Conservation (phyloP, 2,113 vertebrate species). For the Tautogolabrus adspersus region DNA sequence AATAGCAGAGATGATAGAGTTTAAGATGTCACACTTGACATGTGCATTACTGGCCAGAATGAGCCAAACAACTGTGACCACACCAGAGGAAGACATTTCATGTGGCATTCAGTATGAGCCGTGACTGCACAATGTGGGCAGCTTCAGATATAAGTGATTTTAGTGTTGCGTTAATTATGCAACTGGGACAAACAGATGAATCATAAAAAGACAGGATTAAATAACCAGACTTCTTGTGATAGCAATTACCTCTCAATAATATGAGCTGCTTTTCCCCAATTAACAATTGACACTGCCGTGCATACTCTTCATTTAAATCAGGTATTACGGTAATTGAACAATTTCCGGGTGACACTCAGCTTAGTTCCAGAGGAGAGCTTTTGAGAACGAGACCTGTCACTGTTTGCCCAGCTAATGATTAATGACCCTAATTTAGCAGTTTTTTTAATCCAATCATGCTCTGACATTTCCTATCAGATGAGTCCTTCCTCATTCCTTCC, state of each 20-base stretch:
- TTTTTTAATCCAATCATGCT: conserved; percentile 80
- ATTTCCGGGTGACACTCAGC: conserved; percentile 74
- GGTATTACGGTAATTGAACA: conserved; percentile 76
- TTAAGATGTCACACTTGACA: conserved; percentile 46
- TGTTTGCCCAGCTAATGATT: conserved; percentile 76
- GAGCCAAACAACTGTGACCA: background rate
- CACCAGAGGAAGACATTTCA: conserved; percentile 9
- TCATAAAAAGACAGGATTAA: conserved; percentile 41
- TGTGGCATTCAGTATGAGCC: background rate
- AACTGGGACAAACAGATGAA: conserved; percentile 24
- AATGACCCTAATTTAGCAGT: conserved; percentile 83
- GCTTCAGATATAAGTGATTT: conserved; percentile 5
- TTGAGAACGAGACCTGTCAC: conserved; percentile 72
- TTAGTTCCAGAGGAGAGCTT: conserved; percentile 70
- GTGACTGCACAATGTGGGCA: background rate
- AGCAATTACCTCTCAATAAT: conserved; percentile 55
- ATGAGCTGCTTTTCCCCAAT: conserved; percentile 60
- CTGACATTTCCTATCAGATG: conserved; percentile 82
- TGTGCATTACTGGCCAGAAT: conserved; percentile 16
- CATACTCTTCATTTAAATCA: conserved; percentile 66
- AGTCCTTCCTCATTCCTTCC: conserved; percentile 68
- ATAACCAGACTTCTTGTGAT: conserved; percentile 51
- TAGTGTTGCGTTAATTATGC: conserved; percentile 7
- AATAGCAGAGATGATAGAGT: conserved; percentile 43
- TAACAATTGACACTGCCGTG: conserved; percentile 64